Evolutionary conservation across 2,888 invertebrate genomes (phyloP).

Genomic region (Polia nebulosa): DNA sequence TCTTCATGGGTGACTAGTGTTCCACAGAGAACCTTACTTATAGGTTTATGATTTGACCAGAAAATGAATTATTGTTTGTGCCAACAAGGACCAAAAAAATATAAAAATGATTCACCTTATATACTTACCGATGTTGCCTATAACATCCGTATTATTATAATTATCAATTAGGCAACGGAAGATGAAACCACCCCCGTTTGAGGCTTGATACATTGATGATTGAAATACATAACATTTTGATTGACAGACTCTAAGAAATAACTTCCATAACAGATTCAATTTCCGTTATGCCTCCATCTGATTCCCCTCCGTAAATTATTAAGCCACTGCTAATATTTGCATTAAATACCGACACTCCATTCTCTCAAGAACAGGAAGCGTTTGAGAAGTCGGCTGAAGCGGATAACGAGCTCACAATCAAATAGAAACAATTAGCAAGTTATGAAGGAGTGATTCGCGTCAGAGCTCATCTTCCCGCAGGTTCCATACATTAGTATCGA

Average conservation of each 20-base stretch:
- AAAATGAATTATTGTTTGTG: neutral
- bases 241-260: conserved; percentile 16
- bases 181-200: neutral
- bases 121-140: neutral
- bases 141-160: neutral
- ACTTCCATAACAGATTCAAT: conserved; percentile 48
- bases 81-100: neutral
- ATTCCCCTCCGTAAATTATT: conserved; percentile 25
- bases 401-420: conserved; percentile 36
- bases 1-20: too few relatives aligned
- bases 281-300: conserved; percentile 20
- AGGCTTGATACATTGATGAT: conserved; percentile 1
- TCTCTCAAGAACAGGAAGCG: conserved; percentile 21
- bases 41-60: neutral
- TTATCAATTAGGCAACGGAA: neutral
- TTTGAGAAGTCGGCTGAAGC: conserved; percentile 20
- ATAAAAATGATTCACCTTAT: neutral
- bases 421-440: conserved; percentile 54
- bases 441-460: conserved; percentile 24
- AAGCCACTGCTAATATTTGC: conserved; percentile 47
- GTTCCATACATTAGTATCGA: conserved; percentile 66
- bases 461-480: conserved; percentile 35
- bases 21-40: neutral
- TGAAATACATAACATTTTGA: conserved; percentile 24
- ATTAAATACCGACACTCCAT: conserved; percentile 22